These are phyloP conservation scores for Deladenus siricidicola DNA, from an alignment of 2,888 invertebrate genomes.

Conservation along the genomic window DNA sequence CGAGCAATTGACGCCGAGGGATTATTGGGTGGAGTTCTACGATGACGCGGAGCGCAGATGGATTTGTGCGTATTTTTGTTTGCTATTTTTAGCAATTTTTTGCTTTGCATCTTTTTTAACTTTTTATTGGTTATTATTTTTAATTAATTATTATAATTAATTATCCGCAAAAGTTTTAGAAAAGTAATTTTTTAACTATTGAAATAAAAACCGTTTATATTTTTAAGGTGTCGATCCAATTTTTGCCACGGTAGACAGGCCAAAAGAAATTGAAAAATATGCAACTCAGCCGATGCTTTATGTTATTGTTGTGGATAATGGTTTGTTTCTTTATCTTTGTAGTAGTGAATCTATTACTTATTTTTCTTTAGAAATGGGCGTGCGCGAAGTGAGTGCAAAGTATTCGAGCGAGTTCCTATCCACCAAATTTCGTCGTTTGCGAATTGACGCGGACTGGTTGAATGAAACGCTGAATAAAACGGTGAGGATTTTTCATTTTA, in stretches of 20 bases:
- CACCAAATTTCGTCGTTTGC: constrained; percentile 8
- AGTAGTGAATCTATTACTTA: constrained; percentile 19
- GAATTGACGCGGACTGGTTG: constrained; percentile 15
- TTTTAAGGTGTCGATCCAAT: constrained; percentile 15
- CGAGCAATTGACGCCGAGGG: constrained; percentile 6
- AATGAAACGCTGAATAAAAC: constrained; percentile 5
- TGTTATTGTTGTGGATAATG: constrained; percentile 21
- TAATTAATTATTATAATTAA: not conserved
- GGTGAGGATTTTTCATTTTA: not conserved
- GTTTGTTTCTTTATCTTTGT: constrained; percentile 14
- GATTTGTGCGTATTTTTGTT: constrained; percentile 12
- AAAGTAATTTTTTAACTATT: not conserved
- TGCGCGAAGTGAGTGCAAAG: constrained; percentile 18
- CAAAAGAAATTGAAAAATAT: constrained; percentile 8
- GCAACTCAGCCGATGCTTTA: constrained; percentile 13
- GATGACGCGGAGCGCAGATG: constrained; percentile 17
- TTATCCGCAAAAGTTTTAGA: no score
- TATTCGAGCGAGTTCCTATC: constrained; percentile 17
- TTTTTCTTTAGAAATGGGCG: constrained; percentile 14
- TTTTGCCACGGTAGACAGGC: constrained; percentile 8
- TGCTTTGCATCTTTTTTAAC: not conserved
- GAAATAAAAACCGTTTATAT: not conserved
- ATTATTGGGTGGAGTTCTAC: constrained; percentile 43
- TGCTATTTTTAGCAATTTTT: not conserved
- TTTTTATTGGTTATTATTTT: not conserved